Evolutionary conservation across 2,888 invertebrate species (phyloP).

Genomic region (Eupithecia exiguata): DNA sequence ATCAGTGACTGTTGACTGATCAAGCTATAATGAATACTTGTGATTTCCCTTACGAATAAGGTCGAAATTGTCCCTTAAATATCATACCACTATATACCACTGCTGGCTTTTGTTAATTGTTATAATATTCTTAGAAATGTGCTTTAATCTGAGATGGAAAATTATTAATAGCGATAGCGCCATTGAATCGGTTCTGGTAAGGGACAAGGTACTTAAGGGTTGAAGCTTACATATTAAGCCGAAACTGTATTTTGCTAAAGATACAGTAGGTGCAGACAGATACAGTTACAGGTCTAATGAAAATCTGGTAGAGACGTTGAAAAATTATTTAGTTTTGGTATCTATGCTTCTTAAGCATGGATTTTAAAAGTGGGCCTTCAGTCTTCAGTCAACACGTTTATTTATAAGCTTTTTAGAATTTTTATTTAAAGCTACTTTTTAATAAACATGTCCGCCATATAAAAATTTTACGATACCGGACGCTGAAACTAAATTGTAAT

Average conservation of each 20-base stretch:
- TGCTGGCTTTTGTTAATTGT: conserved; percentile 3
- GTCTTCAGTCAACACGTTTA: background rate
- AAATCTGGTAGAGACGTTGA: background rate
- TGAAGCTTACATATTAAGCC: background rate
- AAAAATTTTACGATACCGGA: background rate
- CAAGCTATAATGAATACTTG: background rate
- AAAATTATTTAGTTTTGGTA: background rate
- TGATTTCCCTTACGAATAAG: background rate
- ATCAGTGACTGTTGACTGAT: background rate
- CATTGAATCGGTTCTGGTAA: conserved; percentile 16
- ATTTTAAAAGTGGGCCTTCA: background rate
- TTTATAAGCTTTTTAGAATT: background rate
- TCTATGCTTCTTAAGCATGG: background rate
- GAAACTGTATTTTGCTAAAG: background rate
- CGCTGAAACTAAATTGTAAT: background rate
- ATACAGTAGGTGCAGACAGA: background rate
- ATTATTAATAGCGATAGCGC: conserved; percentile 11
- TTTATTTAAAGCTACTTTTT: background rate
- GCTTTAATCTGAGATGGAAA: conserved; percentile 16
- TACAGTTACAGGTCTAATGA: background rate
- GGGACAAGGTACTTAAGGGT: conserved; percentile 2
- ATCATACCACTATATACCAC: background rate
- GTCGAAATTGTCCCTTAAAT: background rate
- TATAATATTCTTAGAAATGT: conserved; percentile 9
- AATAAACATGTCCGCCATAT: background rate